phyloP scores from a whole-genome alignment of 2,888 invertebrate species.

The Cerceris rybyensis region DNA sequence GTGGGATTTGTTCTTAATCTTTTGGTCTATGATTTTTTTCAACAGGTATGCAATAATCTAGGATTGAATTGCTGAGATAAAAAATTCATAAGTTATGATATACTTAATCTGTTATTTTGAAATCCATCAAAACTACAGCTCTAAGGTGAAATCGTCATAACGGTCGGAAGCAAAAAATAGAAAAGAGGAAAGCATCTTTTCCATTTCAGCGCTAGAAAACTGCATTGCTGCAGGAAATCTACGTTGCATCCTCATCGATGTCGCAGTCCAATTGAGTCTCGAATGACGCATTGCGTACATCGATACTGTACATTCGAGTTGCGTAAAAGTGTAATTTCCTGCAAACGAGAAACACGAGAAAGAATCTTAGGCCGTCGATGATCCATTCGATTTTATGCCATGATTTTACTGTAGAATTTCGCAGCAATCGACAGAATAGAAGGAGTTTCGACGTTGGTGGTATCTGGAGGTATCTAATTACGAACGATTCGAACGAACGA shows the following conservation, averaged over 20 bases:
- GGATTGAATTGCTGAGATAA: no score
- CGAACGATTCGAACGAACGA: constrained; percentile 62
- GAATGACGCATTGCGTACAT: constrained; percentile 2
- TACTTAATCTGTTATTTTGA: no score
- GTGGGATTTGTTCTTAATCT: no score
- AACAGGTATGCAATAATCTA: no score
- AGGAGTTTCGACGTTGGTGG: constrained; percentile 56
- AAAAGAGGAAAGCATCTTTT: constrained; percentile 3
- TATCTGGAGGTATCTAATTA: constrained; percentile 63
- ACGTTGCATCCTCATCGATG: constrained; percentile 1
- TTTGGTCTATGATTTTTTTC: no score
- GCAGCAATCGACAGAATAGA: constrained; percentile 35
- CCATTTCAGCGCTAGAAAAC: not conserved
- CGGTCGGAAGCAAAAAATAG: constrained; percentile 14
- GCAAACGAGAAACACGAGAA: constrained; percentile 47
- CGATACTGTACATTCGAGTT: not conserved
- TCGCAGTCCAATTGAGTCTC: constrained; percentile 23
- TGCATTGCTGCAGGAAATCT: not conserved
- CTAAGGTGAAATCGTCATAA: constrained; percentile 1
- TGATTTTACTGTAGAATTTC: constrained; percentile 53
- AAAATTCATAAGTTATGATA: no score
- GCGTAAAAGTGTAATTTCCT: constrained; percentile 47
- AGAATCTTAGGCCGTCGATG: constrained; percentile 13
- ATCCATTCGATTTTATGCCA: constrained; percentile 35
- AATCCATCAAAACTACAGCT: no score